Evolutionary conservation across 2,888 invertebrate genomes (phyloP).

Genomic region (Rotaria sp.): DNA sequence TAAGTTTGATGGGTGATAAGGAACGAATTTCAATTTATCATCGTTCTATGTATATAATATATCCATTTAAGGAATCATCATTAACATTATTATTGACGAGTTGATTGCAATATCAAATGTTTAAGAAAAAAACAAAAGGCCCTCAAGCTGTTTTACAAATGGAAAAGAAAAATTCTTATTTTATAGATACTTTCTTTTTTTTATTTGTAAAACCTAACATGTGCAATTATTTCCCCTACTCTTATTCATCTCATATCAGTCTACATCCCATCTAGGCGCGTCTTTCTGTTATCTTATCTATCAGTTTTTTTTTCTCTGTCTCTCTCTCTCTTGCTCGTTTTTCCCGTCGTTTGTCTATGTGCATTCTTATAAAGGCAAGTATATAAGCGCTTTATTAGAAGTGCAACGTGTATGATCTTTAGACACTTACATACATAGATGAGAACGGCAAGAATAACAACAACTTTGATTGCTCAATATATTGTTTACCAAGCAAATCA

Average conservation of each 20-base stretch:
- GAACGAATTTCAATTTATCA: slow-evolving; percentile 19
- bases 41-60: neutral
- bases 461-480: slow-evolving; percentile 7
- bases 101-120: slow-evolving; percentile 21
- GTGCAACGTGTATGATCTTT: neutral
- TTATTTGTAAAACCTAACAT: neutral
- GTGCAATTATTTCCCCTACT: slow-evolving; percentile 13
- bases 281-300: slow-evolving; percentile 3
- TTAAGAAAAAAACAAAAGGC: neutral
- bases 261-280: slow-evolving; percentile 2
- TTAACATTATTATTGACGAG: slow-evolving; percentile 15
- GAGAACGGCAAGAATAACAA: slow-evolving; percentile 6
- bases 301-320: neutral
- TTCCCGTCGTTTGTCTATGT: slow-evolving; percentile 8
- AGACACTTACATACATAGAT: neutral
- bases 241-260: neutral
- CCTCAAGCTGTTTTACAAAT: neutral
- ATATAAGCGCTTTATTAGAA: slow-evolving; percentile 5
- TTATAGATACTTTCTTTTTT: neutral
- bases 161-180: neutral
- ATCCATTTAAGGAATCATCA: slow-evolving; percentile 14
- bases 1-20: slow-evolving; percentile 24
- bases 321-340: too few relatives aligned
- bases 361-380: slow-evolving; percentile 13
- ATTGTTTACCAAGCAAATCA: neutral